Base-by-base conservation (phyloP, 2,888 invertebrate genomes). In the Sphaerolaimus hirsutus region DNA sequence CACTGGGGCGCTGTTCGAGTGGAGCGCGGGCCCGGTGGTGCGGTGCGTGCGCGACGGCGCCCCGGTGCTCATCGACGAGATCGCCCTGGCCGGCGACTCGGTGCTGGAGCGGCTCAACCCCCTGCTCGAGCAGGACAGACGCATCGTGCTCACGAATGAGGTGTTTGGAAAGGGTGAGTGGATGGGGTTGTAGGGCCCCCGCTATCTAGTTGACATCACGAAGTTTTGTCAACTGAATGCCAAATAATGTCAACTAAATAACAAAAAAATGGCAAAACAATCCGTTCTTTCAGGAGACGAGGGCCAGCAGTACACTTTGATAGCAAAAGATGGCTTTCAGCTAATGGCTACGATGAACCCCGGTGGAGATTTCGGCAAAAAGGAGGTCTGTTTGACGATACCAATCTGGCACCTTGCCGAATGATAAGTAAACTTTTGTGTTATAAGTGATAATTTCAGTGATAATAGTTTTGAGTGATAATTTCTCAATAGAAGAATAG, bases 291-390 rank as follows among this genome's bases (percentile, higher is more conserved):
- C n/a, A n/a, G n/a, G n/a, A n/a, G n/a, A n/a, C n/a, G n/a, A n/a
- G n/a, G n/a, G n/a, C n/a, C n/a, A n/a, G n/a, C n/a, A n/a, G n/a
- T n/a, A n/a, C n/a, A n/a, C n/a, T n/a, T n/a, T 60, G n/a, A 41
- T 25, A 1, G 79, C 80, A 0, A 58, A 72, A 47, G 63, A 74
- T 5, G 73, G 75, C 12, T 99, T 97, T 63, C 77, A 81, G 56
- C 81, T 97, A 58, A 74, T 93, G 48, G 87, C 84, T 1, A 99
- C 97, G 0, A 99, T 99, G 97, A 99, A 99, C 70, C 97, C 97
- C 7, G 91, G 93, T 14, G 93, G 93, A 1, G 97, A 99, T 71
- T 97, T 82, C 64, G 97, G 97, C 2, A 99, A 99, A 64, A 97
- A 97, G 63, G 97, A 99, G 66, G 73, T 73, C 54, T 49, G 52